A percentile compares a stretch with the other conserved stretches of the same genome.
Conservation (phyloP, 2,113 vertebrate species). For the Ibidorhyncha struthersii region DNA sequence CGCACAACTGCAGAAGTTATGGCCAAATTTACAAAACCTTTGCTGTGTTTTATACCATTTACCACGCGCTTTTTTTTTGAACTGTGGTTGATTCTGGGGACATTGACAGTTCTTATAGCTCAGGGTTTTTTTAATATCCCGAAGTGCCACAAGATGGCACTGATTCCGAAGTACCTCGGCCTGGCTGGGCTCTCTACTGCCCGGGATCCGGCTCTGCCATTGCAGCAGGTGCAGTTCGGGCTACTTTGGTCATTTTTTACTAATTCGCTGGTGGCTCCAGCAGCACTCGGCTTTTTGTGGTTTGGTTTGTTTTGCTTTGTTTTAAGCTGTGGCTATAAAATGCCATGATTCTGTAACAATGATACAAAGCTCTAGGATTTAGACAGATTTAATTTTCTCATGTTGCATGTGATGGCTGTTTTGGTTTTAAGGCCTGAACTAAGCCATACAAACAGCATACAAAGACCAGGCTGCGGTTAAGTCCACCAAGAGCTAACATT, state of each 20-base stretch:
- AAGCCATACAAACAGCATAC: background rate
- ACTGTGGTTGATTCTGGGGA: background rate
- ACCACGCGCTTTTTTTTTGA: background rate
- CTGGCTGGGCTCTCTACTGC: background rate
- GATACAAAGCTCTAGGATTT: background rate
- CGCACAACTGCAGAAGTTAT: background rate
- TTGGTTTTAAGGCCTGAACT: background rate
- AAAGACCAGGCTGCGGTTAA: fast-evolving
- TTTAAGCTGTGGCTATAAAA: background rate
- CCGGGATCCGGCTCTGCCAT: background rate
- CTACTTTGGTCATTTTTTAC: fast-evolving
- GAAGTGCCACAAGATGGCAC: conserved; percentile 46
- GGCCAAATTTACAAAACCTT: background rate
- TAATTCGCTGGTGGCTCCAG: background rate
- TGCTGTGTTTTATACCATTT: fast-evolving
- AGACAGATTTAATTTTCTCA: background rate
- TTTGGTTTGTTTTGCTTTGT: background rate
- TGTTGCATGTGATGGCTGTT: fast-evolving
- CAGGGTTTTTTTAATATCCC: background rate
- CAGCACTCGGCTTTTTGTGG: background rate
- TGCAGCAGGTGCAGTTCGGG: background rate
- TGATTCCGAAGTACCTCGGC: background rate
- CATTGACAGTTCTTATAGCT: background rate
- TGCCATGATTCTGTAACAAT: background rate
- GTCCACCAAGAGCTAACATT: background rate